Evolutionary conservation across 2,888 invertebrate species (phyloP), one percentile per base, ranked within the genome.

Genomic region (Eristalinus sepulchralis): DNA sequence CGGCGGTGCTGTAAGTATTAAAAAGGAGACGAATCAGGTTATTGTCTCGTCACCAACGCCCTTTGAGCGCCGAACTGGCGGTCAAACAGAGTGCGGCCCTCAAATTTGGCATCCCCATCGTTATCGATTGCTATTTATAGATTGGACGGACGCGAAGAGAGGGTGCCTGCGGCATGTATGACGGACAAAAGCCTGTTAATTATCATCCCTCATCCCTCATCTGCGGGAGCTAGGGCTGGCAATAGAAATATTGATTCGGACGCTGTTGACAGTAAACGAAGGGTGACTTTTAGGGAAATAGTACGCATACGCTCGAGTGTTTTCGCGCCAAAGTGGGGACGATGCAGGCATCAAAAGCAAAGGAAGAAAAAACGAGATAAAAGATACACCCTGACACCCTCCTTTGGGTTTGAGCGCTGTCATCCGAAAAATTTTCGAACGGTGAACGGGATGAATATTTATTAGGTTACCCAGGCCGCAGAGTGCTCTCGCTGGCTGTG

Each of bases 371-470:
- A 17, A 53, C 11, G 34, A 55, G 27, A 47, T 33, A 34, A 27
- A 47, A n/a, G n/a, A 47, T n/a, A 5, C n/a, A n/a, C 34, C 13
- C 20, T 24, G n/a, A 10, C 39, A 17, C n/a, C 9, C n/a, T 17
- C 11, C 2, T 3, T n/a, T n/a, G 4, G 13, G 47, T 53, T 27
- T 10, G 22, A 22, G 11, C 22, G 17, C 22, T 47, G 47, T 47
- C 67, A 67, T 67, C 77, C 53, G 53, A 53, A 72, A 62, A 27
- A 62, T 64, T 33, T 53, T 77, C 60, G 13, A 31, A 62, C 77
- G 22, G 60, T 24, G 60, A 68, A 68, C 53, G 27, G 53, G 77
- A 77, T 68, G 77, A 68, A 77, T 77, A 77, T 77, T 77, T 77
- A 77, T 68, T 68, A 68, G 55, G 68, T 68, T 62, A 53, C 10